Percentiles rank a stretch among this genome's conserved stretches.
Conservation (phyloP, 2,888 invertebrate species). For the Leptarthrus brevirostris region DNA sequence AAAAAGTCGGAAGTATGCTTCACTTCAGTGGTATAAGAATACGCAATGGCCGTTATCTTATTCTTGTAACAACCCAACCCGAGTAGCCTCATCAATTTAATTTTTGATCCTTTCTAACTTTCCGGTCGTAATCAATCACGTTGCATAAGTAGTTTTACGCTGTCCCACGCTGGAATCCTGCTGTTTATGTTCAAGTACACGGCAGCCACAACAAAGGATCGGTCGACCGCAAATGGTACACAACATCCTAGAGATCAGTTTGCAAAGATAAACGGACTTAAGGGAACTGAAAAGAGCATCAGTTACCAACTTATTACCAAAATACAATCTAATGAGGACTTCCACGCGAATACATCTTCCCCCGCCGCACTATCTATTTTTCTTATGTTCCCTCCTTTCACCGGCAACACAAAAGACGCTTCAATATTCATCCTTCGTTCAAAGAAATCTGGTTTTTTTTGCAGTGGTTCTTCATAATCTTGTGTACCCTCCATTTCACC, state of each 20-base stretch:
- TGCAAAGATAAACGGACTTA: slow-evolving; percentile 19
- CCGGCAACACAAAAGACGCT: slow-evolving; percentile 24
- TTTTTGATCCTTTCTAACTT: background rate
- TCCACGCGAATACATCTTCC: slow-evolving; percentile 44
- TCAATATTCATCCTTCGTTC: slow-evolving; percentile 12
- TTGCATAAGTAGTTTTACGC: slow-evolving; percentile 24
- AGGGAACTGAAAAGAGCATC: slow-evolving; percentile 25
- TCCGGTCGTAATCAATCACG: slow-evolving; percentile 34
- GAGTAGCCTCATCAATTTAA: no score
- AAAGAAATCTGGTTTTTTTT: background rate
- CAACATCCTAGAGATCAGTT: slow-evolving; percentile 18
- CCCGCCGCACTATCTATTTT: slow-evolving; percentile 35
- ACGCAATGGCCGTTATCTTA: no score
- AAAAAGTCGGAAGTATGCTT: background rate
- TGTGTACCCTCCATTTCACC: slow-evolving; percentile 11
- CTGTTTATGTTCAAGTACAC: slow-evolving; percentile 45
- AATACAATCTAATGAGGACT: slow-evolving; percentile 42
- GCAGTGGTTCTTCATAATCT: background rate
- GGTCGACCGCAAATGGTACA: slow-evolving; percentile 30
- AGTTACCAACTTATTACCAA: background rate
- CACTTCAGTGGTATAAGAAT: background rate
- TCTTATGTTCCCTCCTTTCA: slow-evolving; percentile 13
- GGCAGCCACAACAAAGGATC: slow-evolving; percentile 31
- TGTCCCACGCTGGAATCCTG: slow-evolving; percentile 22
- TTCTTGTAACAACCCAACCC: no score